Evolutionary conservation across 2,888 invertebrate genomes (phyloP).

Genomic region (Drepana falcataria): DNA sequence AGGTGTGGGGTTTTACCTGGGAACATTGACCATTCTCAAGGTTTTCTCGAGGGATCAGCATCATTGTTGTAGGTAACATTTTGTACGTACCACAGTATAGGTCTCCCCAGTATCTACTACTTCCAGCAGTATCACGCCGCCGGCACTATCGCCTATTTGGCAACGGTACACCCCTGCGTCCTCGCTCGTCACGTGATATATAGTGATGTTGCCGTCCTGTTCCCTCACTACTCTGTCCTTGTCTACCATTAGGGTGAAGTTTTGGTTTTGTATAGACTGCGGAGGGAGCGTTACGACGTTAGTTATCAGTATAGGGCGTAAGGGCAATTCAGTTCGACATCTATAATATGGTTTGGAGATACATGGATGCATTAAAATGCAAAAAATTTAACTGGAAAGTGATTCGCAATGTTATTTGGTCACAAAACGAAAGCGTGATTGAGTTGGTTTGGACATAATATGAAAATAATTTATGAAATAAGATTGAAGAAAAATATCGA

Average conservation of each 20-base stretch:
- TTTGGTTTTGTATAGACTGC: conserved; percentile 20
- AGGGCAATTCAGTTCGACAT: no score
- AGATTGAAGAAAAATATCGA: no score
- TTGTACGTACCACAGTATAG: conserved; percentile 40
- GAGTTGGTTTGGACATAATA: no score
- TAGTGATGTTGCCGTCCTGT: conserved; percentile 64
- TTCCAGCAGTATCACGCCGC: conserved; percentile 67
- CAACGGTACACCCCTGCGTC: conserved; percentile 80
- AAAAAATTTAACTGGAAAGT: no score
- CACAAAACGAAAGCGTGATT: no score
- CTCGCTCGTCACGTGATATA: conserved; percentile 66
- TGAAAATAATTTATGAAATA: no score
- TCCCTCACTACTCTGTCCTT: conserved; percentile 34
- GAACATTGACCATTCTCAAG: no score
- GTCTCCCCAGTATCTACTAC: conserved; percentile 63
- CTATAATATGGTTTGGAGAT: no score
- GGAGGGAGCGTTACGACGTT: background rate
- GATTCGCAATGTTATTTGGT: no score
- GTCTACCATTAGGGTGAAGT: conserved; percentile 23
- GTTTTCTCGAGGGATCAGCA: no score
- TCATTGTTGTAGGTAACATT: background rate
- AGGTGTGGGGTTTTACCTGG: conserved; percentile 34
- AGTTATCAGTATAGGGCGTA: background rate
- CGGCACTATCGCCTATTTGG: conserved; percentile 44
- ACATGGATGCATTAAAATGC: no score